These are phyloP conservation scores for Platygyra sinensis DNA, from an alignment of 64 coral and sea anemone species.

Conservation along the genomic window DNA sequence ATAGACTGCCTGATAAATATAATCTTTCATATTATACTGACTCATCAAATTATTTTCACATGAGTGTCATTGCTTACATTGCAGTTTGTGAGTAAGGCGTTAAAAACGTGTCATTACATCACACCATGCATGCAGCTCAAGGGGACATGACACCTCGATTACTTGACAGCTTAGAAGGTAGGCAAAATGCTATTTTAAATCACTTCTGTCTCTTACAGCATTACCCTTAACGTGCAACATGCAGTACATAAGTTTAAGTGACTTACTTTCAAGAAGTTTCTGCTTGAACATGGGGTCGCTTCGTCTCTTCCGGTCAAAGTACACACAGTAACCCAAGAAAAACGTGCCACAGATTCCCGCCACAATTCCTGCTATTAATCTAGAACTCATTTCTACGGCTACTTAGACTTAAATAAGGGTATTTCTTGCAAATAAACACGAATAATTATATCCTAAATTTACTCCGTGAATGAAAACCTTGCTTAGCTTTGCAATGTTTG, in stretches of 20 bases:
- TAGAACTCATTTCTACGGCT: constrained; percentile 71
- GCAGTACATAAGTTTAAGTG: neutral
- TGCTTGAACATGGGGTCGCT: constrained; percentile 88
- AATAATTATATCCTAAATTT: no score
- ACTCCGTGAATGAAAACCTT: no score
- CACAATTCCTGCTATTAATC: constrained; percentile 70
- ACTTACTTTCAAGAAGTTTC: constrained; percentile 97
- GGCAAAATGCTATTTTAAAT: neutral
- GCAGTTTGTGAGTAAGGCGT: neutral
- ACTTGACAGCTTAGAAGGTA: neutral
- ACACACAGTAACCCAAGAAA: constrained; percentile 94
- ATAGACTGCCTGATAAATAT: neutral
- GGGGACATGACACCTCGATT: no score
- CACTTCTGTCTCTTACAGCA: neutral
- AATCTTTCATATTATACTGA: neutral
- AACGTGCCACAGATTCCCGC: constrained; percentile 84
- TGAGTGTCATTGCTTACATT: neutral
- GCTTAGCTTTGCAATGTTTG: no score
- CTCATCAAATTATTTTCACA: constrained; percentile 7
- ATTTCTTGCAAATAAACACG: no score
- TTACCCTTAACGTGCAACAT: neutral
- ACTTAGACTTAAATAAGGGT: neutral
- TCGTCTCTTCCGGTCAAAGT: constrained; percentile 93
- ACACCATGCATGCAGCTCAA: neutral
- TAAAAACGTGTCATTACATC: neutral